Percentiles rank a stretch among this genome's conserved stretches.
Evolutionary conservation across 2,888 invertebrate genomes (phyloP).

Genomic region (Pseudococcus viburni): DNA sequence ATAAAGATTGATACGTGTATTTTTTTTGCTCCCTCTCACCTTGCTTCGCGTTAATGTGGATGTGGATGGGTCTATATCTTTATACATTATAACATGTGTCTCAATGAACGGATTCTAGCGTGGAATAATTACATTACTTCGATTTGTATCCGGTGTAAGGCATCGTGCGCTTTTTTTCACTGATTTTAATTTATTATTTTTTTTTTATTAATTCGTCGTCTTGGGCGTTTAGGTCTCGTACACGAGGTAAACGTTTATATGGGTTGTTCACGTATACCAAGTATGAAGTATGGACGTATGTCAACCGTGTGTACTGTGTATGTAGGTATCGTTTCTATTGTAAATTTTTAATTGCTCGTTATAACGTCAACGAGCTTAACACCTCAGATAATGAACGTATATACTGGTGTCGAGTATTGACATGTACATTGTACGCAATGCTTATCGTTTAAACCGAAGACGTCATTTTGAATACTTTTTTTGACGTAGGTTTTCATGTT

Average conservation of each 20-base stretch:
- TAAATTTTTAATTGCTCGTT: conserved; percentile 15
- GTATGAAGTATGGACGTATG: neutral
- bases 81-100: conserved; percentile 15
- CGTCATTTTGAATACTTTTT: neutral
- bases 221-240: neutral
- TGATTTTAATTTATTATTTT: neutral
- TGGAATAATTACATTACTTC: conserved; percentile 12
- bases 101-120: neutral
- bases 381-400: neutral
- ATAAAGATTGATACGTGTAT: neutral
- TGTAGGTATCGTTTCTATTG: conserved; percentile 5
- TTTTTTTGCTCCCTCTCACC: neutral
- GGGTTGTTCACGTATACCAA: neutral
- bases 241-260: neutral
- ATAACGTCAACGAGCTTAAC: conserved; percentile 11
- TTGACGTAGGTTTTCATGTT: neutral
- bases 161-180: neutral
- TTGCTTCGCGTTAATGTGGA: neutral
- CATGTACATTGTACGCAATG: neutral
- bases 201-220: neutral
- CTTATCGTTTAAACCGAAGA: neutral
- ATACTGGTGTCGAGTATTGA: neutral
- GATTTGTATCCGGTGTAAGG: conserved; percentile 35
- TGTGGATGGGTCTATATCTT: neutral
- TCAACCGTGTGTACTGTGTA: neutral